Conservation (phyloP, 2,797 vertebrate genomes). For the Micropoecilia bifurca region DNA sequence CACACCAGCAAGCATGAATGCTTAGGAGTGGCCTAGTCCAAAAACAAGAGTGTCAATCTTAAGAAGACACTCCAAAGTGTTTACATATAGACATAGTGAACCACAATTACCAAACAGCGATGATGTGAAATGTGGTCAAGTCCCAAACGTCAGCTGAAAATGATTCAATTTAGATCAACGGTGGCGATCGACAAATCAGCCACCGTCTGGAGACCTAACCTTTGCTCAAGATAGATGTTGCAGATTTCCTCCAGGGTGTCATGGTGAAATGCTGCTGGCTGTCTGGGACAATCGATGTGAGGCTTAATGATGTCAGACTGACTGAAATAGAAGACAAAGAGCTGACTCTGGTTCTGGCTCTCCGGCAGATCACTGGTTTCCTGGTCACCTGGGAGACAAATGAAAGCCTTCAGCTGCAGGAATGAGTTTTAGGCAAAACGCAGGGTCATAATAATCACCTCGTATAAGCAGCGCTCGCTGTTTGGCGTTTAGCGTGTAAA, state of each 20-base stretch:
- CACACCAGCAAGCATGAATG: neutral
- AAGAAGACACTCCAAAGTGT: neutral
- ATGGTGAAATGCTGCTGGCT: slow-evolving; percentile 16
- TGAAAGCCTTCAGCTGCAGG: neutral
- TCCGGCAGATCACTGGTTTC: slow-evolving; percentile 3
- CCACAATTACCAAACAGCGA: neutral
- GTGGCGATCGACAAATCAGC: neutral
- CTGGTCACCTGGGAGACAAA: slow-evolving; percentile 56
- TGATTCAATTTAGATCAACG: neutral
- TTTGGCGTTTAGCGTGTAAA: slow-evolving; percentile 52
- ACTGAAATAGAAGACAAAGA: slow-evolving; percentile 63
- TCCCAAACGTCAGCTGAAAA: neutral
- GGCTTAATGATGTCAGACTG: slow-evolving; percentile 42
- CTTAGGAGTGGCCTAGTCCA: neutral
- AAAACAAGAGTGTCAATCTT: neutral
- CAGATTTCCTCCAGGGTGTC: slow-evolving; percentile 53
- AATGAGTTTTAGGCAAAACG: slow-evolving; percentile 1
- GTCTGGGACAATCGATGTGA: slow-evolving; percentile 22
- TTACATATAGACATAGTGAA: neutral
- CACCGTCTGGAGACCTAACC: slow-evolving; percentile 43
- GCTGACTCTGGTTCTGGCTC: slow-evolving; percentile 45
- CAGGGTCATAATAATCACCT: slow-evolving; percentile 50
- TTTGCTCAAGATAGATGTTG: slow-evolving; percentile 65
- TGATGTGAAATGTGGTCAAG: too few relatives aligned
- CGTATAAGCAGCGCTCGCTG: slow-evolving; percentile 57